Conservation (phyloP, 2,797 vertebrate species). For the Gallirallus australis region DNA sequence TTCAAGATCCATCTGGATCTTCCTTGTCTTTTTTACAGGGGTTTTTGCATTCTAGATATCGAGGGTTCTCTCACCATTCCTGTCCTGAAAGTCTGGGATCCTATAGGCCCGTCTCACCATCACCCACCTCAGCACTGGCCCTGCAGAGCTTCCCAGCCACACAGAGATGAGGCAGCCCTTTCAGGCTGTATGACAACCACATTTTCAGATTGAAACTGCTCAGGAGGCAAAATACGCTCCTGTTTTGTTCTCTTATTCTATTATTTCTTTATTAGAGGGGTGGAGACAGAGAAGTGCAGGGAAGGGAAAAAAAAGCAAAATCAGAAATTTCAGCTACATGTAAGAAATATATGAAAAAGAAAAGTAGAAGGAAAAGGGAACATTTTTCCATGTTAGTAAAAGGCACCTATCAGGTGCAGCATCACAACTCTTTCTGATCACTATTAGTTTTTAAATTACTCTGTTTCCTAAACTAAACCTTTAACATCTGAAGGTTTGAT, state of each 20-base stretch:
- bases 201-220: not conserved
- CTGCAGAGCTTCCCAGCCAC: not conserved
- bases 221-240: not conserved
- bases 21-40: not conserved
- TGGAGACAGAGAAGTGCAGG: not conserved
- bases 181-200: not conserved
- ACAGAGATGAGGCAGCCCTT: rapidly evolving
- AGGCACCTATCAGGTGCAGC: not conserved
- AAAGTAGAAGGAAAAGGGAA: not conserved
- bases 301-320: not conserved
- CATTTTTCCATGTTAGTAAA: not conserved
- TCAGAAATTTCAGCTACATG: not conserved
- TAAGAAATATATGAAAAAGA: not conserved
- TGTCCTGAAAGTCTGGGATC: not conserved
- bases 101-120: not conserved
- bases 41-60: not conserved
- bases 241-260: not conserved
- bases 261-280: not conserved
- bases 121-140: not conserved
- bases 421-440: not conserved
- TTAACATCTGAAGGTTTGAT: not conserved
- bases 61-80: not conserved
- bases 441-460: not conserved
- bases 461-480: not conserved
- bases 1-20: not conserved